Evolutionary conservation across 1,140 invertebrate genomes (phyloP).

Genomic region (Acromyrmex charruanus): DNA sequence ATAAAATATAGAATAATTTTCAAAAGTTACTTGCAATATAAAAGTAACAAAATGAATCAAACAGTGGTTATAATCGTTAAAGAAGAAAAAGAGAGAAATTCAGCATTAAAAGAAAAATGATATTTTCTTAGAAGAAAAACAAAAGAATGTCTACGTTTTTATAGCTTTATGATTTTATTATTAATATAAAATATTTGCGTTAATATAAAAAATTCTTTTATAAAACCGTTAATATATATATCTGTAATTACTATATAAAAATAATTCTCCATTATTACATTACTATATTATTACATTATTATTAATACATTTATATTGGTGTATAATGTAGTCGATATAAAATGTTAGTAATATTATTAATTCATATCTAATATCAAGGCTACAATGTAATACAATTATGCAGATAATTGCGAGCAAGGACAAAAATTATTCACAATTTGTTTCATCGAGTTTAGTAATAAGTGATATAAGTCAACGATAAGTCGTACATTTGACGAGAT

Average conservation of each 20-base stretch:
- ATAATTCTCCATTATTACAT: too few species aligned
- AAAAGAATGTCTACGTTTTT: not conserved
- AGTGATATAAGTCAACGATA: conserved; percentile 19
- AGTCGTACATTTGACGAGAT: not conserved
- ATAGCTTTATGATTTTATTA: not conserved
- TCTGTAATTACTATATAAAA: not conserved
- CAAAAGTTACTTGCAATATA: not conserved
- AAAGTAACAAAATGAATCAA: not conserved
- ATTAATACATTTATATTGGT: too few species aligned
- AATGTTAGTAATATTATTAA: too few species aligned
- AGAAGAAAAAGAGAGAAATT: too few species aligned
- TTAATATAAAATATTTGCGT: not conserved
- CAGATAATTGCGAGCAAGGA: not conserved
- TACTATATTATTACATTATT: too few species aligned
- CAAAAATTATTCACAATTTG: not conserved
- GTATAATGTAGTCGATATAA: too few species aligned
- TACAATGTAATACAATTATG: not conserved
- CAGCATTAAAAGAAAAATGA: not conserved
- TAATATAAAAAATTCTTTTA: not conserved
- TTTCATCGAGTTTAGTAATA: not conserved
- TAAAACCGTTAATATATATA: not conserved
- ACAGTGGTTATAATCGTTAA: not conserved
- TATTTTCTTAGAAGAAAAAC: not conserved
- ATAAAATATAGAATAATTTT: not conserved
- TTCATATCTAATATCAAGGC: too few species aligned